Base-by-base conservation (phyloP, 2,888 invertebrate species). In the Arrhopalites spinosus region DNA sequence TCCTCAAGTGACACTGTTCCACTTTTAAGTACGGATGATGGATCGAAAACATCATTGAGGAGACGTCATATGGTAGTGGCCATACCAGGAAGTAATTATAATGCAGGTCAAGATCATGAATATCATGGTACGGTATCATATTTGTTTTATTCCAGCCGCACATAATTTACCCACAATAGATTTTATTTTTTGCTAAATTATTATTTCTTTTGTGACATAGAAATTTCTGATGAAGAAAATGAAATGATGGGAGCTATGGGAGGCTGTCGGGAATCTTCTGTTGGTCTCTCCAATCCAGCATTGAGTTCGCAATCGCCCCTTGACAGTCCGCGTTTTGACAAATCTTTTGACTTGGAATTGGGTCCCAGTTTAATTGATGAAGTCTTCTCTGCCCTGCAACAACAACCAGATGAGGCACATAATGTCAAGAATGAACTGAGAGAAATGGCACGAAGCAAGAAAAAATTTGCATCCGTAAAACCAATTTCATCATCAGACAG, bases 401-500 rank as follows among this genome's bases (percentile, higher is more conserved):
- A 78, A 30, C 78, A 79, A 15, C 73, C 77, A 50, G 87, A 87
- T 77, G 87, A 88, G 78, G 89, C 90, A 70, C 89, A 89, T 73
- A 92, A 91, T 83, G 90, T 89, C 64, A 89, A 90, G 81, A 92
- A 92, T 83, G 92, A 93, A 84, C 85, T 92, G 64, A 86, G 89
- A 80, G 89, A 93, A 87, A 87, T 90, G 80, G 88, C 89, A 77
- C 82, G 84, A 43, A 84, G 84, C 76, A 88, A 88, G 83, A 89
- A 71, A 30, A 59, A 89, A 83, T 88, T 88, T 85, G 88, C 88
- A 75, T 88, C 88, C 83, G 86, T 83, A 84, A 97, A 96, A 86
- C 94, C 92, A 2, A 96, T 98, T 87, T 96, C 96, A 15, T 93
- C 95, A 0, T 92, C 95, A 78, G 97, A 97, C 84, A 92, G 95